Percentiles rank a stretch among this genome's conserved stretches.
Conservation (phyloP, 2,888 invertebrate genomes). For the Pegoplata infirma region DNA sequence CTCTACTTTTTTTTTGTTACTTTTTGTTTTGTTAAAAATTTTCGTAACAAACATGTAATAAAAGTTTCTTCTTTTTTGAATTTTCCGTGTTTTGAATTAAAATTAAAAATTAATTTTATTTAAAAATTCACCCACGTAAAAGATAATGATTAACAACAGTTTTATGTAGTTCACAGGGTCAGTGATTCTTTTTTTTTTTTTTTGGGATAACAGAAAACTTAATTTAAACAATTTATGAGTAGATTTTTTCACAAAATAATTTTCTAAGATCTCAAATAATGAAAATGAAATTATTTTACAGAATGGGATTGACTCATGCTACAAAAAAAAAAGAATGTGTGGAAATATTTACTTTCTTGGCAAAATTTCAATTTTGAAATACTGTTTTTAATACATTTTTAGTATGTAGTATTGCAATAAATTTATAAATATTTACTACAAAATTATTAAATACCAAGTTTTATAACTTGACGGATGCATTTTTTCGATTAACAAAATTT, state of each 20-base stretch:
- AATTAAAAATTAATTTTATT: background rate
- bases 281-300: background rate
- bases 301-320: background rate
- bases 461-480: too few species aligned
- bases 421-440: too few species aligned
- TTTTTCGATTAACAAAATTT: too few species aligned
- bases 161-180: slow-evolving; percentile 18
- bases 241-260: background rate
- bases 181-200: slow-evolving; percentile 16
- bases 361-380: background rate
- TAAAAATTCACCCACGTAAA: slow-evolving; percentile 6
- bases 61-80: background rate
- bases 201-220: background rate
- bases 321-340: background rate
- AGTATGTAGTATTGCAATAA: too few species aligned
- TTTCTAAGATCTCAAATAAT: background rate
- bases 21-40: slow-evolving; percentile 20
- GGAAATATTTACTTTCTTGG: background rate
- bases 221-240: background rate
- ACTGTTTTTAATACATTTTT: background rate
- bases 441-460: too few species aligned
- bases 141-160: background rate
- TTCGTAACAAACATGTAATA: slow-evolving; percentile 18
- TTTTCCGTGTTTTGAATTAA: slow-evolving; percentile 35
- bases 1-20: background rate